A percentile compares a stretch with the other conserved stretches of the same genome.
Conservation (phyloP, 92 coral and sea anemone genomes). For the Phenganax subtilis region DNA sequence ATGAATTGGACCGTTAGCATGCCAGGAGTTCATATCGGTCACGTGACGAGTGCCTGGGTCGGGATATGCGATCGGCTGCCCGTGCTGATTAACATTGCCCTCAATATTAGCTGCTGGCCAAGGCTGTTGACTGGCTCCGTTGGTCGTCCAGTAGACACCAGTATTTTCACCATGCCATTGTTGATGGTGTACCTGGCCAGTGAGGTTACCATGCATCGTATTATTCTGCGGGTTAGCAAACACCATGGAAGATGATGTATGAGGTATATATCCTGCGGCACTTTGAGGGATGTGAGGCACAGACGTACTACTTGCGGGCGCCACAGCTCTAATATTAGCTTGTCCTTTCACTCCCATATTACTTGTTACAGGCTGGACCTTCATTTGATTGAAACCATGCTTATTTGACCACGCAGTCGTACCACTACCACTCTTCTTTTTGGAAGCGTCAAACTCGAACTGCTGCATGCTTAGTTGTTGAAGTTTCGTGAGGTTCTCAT, state of each 20-base stretch:
- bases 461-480: slow-evolving; percentile 40
- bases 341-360: slow-evolving; percentile 32
- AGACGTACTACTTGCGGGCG: not conserved
- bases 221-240: slow-evolving; percentile 15
- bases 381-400: slow-evolving; percentile 26
- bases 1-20: slow-evolving; percentile 19
- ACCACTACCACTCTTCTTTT: slow-evolving; percentile 19
- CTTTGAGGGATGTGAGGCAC: slow-evolving; percentile 19
- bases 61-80: slow-evolving; percentile 25
- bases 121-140: slow-evolving; percentile 20
- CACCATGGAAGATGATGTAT: slow-evolving; percentile 16
- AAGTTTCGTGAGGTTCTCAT: slow-evolving; percentile 32
- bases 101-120: slow-evolving; percentile 27
- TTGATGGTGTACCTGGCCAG: slow-evolving; percentile 35
- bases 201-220: slow-evolving; percentile 41
- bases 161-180: slow-evolving; percentile 28
- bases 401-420: slow-evolving; percentile 14
- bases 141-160: slow-evolving; percentile 32
- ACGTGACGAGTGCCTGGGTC: slow-evolving; percentile 14
- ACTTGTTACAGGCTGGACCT: slow-evolving; percentile 24
- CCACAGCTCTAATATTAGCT: slow-evolving; percentile 9
- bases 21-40: slow-evolving; percentile 34
- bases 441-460: slow-evolving; percentile 28
- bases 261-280: slow-evolving; percentile 15
- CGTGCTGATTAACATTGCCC: slow-evolving; percentile 6